Evolutionary conservation across 2,888 invertebrate genomes (phyloP).

Genomic region (Dasypolia templi): DNA sequence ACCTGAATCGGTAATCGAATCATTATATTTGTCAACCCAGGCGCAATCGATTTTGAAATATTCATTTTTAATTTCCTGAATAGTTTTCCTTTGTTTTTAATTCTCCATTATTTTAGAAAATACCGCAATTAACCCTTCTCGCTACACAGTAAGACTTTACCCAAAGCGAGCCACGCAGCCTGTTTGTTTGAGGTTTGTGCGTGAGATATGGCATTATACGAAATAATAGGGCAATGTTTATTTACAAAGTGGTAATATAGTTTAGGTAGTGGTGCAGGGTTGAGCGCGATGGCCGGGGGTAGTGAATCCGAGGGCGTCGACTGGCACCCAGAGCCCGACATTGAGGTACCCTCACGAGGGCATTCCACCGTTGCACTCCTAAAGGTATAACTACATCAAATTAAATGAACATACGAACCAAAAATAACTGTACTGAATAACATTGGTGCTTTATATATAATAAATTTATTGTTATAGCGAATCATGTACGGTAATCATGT

Average conservation of each 20-base stretch:
- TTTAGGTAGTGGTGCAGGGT: slow-evolving; percentile 73
- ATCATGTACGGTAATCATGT: slow-evolving; percentile 4
- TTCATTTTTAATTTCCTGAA: background rate
- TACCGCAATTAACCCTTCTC: slow-evolving; percentile 36
- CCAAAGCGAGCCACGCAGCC: slow-evolving; percentile 30
- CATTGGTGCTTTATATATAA: slow-evolving; percentile 30
- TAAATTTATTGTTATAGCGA: slow-evolving; percentile 30
- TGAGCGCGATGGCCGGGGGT: slow-evolving; percentile 73
- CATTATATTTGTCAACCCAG: background rate
- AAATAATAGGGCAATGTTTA: slow-evolving; percentile 73
- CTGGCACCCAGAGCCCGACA: slow-evolving; percentile 87
- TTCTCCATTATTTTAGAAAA: slow-evolving; percentile 20
- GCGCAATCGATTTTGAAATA: slow-evolving; percentile 1
- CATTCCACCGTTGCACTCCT: slow-evolving; percentile 86
- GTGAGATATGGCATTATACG: slow-evolving; percentile 47
- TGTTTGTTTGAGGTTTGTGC: slow-evolving; percentile 45
- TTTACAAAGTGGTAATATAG: slow-evolving; percentile 76
- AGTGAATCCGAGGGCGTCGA: slow-evolving; percentile 86
- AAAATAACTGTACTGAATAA: slow-evolving; percentile 54
- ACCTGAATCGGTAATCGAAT: background rate
- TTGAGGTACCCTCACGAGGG: slow-evolving; percentile 88
- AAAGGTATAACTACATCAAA: slow-evolving; percentile 73
- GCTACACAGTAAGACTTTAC: slow-evolving; percentile 31
- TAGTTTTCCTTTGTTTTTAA: slow-evolving; percentile 29
- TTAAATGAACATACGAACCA: slow-evolving; percentile 53